Evolutionary conservation across 2,888 invertebrate species (phyloP), one percentile per base, ranked within the genome.

Genomic region (Sarcophaga variegata): DNA sequence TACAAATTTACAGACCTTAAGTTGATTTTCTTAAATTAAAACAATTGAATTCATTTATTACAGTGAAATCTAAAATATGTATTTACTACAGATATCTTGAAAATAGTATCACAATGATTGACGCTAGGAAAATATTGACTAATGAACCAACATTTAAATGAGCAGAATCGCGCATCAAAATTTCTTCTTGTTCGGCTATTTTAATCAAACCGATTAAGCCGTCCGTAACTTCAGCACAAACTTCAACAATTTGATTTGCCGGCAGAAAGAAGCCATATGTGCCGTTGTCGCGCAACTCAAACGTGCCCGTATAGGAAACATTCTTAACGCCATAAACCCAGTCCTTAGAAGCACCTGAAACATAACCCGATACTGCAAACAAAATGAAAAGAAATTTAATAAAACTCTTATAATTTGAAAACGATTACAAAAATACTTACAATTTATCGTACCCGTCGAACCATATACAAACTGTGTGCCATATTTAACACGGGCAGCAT

Each of bases 221-320:
- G 45, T 94, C 93, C 22, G 95, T 89, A 1, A 95, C 94, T 92
- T 96, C 96, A 62, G 94, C 90, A 78, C 94, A 95, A 0, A 95
- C 94, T 14, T 95, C 95, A n/a, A 95, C 89, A 81, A 97, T 97
- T 89, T 95, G 94, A 0, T 94, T 91, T 0, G 95, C 91, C 0
- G 97, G 97, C 1, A 97, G 93, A 0, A 96, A 91, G 90, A 96
- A 96, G 0, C 97, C 97, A 89, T 94, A 94, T 0, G 90, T 85
- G 0, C 97, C 96, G 2, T 94, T 94, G 91, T 97, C 97, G 14
- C 97, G 94, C 0, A 96, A 90, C 88, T 95, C 95, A 45, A 95
- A 94, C 0, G 95, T 95, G 89, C 94, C 95, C 0, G 95, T 92
- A 72, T 95, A 94, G 17, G 94, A 94, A 4, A 95, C 94, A 2